A percentile compares a stretch with the other conserved stretches of the same genome.
phyloP scores from a whole-genome alignment of 2,113 vertebrate genomes.

The Cariama cristata region DNA sequence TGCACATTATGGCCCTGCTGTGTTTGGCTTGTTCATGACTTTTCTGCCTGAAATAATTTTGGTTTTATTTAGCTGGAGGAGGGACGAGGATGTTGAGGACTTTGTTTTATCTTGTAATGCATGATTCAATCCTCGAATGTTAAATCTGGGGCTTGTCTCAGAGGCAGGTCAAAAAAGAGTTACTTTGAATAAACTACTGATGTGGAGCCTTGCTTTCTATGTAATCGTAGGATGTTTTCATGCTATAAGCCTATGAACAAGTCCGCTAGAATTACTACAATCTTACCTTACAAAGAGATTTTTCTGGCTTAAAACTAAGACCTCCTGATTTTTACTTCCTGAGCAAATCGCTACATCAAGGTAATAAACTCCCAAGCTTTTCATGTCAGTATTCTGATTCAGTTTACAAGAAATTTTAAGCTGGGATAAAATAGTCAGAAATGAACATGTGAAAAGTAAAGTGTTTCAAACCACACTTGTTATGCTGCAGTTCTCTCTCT shows the following conservation, averaged over 20 bases:
- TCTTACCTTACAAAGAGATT: not conserved
- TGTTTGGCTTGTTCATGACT: conserved; percentile 40
- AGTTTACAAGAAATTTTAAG: not conserved
- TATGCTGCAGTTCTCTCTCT: not conserved
- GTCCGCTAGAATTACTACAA: not conserved
- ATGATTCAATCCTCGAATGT: conserved; percentile 2
- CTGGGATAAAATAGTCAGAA: not conserved
- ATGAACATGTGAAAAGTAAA: not conserved
- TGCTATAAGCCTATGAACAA: not conserved
- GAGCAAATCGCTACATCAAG: not conserved
- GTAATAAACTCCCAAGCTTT: not conserved
- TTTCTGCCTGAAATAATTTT: conserved; percentile 25
- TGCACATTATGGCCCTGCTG: not conserved
- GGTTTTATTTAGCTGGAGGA: conserved; percentile 11
- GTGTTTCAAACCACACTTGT: not conserved
- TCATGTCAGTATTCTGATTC: not conserved
- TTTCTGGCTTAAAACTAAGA: conserved; percentile 27
- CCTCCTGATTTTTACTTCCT: not conserved
- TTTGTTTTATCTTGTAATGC: conserved; percentile 11
- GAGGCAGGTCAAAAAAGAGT: conserved; percentile 26
- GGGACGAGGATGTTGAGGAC: not conserved
- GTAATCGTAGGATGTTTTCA: not conserved
- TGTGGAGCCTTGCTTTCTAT: not conserved
- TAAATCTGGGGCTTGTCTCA: conserved; percentile 2
- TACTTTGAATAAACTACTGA: not conserved